Percentiles rank a stretch among this genome's conserved stretches.
Conservation (phyloP, 2,888 invertebrate species). For the Hemithea aestivaria region DNA sequence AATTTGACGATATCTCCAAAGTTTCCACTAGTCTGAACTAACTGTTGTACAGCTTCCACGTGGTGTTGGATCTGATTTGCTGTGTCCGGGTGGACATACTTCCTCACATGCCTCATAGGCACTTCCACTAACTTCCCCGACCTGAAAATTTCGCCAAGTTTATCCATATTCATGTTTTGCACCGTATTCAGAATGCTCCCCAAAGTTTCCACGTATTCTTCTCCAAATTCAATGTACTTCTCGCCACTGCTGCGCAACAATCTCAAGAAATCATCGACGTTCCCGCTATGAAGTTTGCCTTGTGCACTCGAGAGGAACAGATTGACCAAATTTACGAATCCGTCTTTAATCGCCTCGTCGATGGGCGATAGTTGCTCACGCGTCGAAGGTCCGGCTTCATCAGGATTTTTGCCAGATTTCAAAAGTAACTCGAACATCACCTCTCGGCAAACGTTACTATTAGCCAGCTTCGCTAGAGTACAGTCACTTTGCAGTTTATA, state of each 20-base stretch:
- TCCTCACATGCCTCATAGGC: slow-evolving; percentile 15
- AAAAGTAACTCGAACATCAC: slow-evolving; percentile 35
- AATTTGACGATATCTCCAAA: slow-evolving; percentile 2
- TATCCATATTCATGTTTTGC: slow-evolving; percentile 19
- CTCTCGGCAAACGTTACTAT: slow-evolving; percentile 25
- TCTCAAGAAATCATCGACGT: slow-evolving; percentile 24
- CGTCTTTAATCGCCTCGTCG: slow-evolving; percentile 30
- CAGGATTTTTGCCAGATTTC: slow-evolving; percentile 23
- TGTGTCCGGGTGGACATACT: slow-evolving; percentile 15
- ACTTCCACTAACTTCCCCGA: slow-evolving; percentile 19
- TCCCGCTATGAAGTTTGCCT: slow-evolving; percentile 19
- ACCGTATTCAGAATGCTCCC: slow-evolving; percentile 21
- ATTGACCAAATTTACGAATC: slow-evolving; percentile 29
- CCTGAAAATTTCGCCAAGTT: slow-evolving; percentile 18
- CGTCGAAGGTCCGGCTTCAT: slow-evolving; percentile 1
- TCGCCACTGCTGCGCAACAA: slow-evolving; percentile 22
- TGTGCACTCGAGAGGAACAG: slow-evolving; percentile 28
- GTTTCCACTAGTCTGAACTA: neutral
- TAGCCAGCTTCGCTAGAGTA: slow-evolving; percentile 21
- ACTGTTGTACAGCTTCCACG: slow-evolving; percentile 9
- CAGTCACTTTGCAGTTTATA: slow-evolving; percentile 39
- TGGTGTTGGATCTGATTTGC: slow-evolving; percentile 12
- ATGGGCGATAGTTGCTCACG: slow-evolving; percentile 24
- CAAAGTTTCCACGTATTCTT: slow-evolving; percentile 20
- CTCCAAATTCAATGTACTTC: slow-evolving; percentile 16